phyloP scores from a whole-genome alignment of 2,113 vertebrate genomes.

The Tor tambroides region DNA sequence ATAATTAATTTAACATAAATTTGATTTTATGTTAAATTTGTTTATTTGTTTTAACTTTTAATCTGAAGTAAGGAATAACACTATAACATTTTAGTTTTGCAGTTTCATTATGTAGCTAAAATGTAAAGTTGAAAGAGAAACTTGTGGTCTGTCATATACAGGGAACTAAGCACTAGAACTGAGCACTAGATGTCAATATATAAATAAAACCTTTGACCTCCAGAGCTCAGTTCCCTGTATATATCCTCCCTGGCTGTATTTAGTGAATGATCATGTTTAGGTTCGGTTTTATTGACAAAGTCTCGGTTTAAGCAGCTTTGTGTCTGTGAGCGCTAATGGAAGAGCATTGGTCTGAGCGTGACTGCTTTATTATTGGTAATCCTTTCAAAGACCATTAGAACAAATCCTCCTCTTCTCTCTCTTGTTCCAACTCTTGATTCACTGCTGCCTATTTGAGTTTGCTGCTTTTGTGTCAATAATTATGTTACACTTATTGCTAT shows the following conservation, averaged over 20 bases:
- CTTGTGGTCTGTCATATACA: too few relatives aligned
- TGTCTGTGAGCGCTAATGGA: slow-evolving; percentile 49
- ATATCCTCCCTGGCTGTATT: not conserved
- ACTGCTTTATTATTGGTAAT: slow-evolving; percentile 56
- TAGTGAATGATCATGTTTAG: not conserved
- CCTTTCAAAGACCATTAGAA: slow-evolving; percentile 54
- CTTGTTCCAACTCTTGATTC: slow-evolving; percentile 37
- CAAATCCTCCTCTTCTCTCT: slow-evolving; percentile 40
- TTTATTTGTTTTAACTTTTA: too few relatives aligned
- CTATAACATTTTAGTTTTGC: too few relatives aligned
- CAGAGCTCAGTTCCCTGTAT: not conserved
- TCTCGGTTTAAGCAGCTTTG: slow-evolving; percentile 3
- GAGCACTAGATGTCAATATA: too few relatives aligned
- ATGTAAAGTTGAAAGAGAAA: too few relatives aligned
- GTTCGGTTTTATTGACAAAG: slow-evolving; percentile 37
- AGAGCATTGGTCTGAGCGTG: slow-evolving; percentile 37
- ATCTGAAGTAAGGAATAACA: too few relatives aligned
- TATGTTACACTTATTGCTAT: slow-evolving; percentile 46
- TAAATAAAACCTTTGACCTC: not conserved
- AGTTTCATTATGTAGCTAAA: too few relatives aligned
- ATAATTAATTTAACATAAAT: too few relatives aligned
- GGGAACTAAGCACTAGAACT: too few relatives aligned
- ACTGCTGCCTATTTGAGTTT: slow-evolving; percentile 18
- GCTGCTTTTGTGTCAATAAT: slow-evolving; percentile 46
- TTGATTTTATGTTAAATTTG: too few relatives aligned